Conservation (phyloP, 1,140 invertebrate genomes). For the Drosophila parvula region DNA sequence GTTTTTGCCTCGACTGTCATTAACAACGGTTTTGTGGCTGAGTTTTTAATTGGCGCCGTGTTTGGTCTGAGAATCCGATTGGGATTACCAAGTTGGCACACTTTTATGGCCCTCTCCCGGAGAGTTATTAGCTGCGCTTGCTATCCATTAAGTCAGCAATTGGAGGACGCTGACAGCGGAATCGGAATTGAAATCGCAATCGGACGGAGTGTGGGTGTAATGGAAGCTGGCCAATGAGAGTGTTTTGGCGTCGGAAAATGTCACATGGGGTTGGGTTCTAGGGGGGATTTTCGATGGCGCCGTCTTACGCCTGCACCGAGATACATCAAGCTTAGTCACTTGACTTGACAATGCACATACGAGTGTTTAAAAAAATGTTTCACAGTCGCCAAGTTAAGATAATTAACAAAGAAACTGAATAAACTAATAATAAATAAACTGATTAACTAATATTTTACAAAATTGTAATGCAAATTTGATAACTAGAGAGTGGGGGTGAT, state of each 20-base stretch:
- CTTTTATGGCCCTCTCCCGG: conserved; percentile 50
- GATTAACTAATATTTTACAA: not conserved
- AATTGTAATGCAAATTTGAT: not conserved
- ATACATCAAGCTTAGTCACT: conserved; percentile 63
- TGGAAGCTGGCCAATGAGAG: conserved; percentile 56
- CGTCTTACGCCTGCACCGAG: conserved; percentile 28
- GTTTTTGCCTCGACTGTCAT: conserved; percentile 33
- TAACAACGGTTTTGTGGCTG: conserved; percentile 64
- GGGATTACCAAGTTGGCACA: conserved; percentile 58
- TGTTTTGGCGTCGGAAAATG: conserved; percentile 6
- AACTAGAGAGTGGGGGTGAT: not conserved
- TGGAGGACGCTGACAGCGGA: conserved; percentile 49
- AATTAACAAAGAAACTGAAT: not conserved
- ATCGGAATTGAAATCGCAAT: conserved; percentile 3
- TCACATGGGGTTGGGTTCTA: conserved; percentile 2
- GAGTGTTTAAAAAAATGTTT: not conserved
- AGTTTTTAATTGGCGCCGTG: conserved; percentile 65
- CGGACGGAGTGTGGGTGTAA: conserved; percentile 65
- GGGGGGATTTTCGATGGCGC: conserved; percentile 8
- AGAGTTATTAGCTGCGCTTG: conserved; percentile 75
- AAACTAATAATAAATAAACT: too few species aligned
- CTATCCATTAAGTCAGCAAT: conserved; percentile 74
- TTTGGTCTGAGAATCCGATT: conserved; percentile 34
- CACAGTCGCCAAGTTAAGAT: not conserved
- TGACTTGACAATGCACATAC: not conserved